Evolutionary conservation across 1,140 invertebrate species (phyloP).

Genomic region (Drosophila kanapiae): DNA sequence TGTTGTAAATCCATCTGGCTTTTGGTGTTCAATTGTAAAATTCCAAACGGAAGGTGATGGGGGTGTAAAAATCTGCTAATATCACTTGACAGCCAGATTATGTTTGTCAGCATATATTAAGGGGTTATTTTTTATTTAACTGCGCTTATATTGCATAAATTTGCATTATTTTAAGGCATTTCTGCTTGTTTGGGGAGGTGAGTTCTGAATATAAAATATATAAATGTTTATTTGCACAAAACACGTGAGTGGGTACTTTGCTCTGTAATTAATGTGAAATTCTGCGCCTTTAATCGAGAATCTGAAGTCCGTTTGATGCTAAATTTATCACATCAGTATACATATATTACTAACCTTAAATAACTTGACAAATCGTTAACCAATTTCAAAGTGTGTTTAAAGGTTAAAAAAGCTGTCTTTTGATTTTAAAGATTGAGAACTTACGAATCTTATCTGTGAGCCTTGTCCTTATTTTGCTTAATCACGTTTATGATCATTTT

Average conservation of each 20-base stretch:
- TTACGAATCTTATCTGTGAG: too few species aligned
- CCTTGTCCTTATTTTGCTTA: too few species aligned
- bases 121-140: constrained; percentile 1
- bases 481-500: too few species aligned
- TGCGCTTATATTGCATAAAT: constrained; percentile 9
- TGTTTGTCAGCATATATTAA: constrained; percentile 17
- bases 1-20: constrained; percentile 17
- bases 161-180: not conserved
- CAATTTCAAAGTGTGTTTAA: too few species aligned
- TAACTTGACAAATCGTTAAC: too few species aligned
- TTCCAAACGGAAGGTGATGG: not conserved
- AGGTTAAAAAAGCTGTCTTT: too few species aligned
- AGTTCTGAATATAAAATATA: not conserved
- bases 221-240: not conserved
- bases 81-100: constrained; percentile 27
- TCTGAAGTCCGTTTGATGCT: too few species aligned
- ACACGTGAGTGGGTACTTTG: not conserved
- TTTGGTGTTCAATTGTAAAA: constrained; percentile 13
- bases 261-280: not conserved
- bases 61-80: constrained; percentile 26
- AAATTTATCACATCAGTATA: too few species aligned
- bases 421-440: too few species aligned
- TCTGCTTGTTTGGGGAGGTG: not conserved
- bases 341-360: too few species aligned
- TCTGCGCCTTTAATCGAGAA: too few species aligned